Percentiles rank a stretch among this genome's conserved stretches.
These are phyloP conservation scores for Otus sunia DNA, from an alignment of 2,113 vertebrate species.

Conservation along the genomic window DNA sequence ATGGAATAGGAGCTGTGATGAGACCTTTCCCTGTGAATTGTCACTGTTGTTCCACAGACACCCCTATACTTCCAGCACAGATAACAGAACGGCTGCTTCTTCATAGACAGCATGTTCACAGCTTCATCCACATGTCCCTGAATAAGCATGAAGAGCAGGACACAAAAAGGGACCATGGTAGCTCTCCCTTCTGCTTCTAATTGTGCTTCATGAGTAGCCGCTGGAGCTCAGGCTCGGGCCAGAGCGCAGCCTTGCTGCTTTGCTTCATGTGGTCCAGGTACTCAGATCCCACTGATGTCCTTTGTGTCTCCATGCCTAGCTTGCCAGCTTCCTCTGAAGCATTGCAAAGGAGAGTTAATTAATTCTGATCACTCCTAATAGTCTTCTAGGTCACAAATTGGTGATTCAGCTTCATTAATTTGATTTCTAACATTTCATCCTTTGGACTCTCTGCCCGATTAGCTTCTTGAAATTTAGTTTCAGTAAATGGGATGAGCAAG, in stretches of 20 bases:
- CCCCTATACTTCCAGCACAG: background rate
- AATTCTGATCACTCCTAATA: slow-evolving; percentile 70
- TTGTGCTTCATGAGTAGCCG: background rate
- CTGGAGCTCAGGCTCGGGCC: background rate
- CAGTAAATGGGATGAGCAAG: slow-evolving; percentile 67
- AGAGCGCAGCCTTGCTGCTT: background rate
- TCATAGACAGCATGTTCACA: background rate
- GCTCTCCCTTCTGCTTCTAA: background rate
- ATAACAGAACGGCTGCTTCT: background rate
- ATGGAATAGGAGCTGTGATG: background rate
- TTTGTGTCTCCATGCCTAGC: background rate
- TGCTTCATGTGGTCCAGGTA: background rate
- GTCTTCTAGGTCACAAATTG: slow-evolving; percentile 70
- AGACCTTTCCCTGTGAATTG: no score
- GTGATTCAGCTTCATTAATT: slow-evolving; percentile 71
- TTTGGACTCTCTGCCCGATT: slow-evolving; percentile 75
- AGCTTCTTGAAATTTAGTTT: slow-evolving; percentile 71
- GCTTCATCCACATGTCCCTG: background rate
- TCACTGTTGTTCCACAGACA: no score
- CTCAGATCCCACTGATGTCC: slow-evolving; percentile 44
- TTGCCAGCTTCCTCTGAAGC: background rate
- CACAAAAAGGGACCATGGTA: background rate
- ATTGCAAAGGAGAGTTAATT: slow-evolving; percentile 61
- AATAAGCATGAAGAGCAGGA: background rate
- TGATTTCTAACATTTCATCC: slow-evolving; percentile 73